Conservation (phyloP, 2,113 vertebrate species). For the Elgaria multicarinata region DNA sequence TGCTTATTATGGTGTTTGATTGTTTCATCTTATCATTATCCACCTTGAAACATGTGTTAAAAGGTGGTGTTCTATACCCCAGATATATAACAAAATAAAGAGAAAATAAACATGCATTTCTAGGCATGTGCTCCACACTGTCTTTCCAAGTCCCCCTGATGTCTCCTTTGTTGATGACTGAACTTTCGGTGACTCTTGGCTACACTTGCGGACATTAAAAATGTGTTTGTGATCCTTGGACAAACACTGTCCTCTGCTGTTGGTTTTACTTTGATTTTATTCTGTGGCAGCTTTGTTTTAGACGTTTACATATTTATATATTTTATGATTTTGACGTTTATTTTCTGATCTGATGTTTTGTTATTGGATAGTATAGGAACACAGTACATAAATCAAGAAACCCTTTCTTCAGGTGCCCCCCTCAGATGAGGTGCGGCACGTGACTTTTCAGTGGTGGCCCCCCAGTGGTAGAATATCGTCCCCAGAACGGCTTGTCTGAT, state of each 20-base stretch:
- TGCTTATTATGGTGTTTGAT: too few relatives aligned
- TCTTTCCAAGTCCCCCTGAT: not conserved
- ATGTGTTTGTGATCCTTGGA: too few relatives aligned
- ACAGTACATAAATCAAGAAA: not conserved
- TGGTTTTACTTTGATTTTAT: not conserved
- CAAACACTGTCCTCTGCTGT: not conserved
- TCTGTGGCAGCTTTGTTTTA: not conserved
- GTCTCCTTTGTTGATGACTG: not conserved
- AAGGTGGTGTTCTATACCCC: not conserved
- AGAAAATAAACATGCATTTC: not conserved
- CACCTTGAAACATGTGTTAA: not conserved
- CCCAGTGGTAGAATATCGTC: too few relatives aligned
- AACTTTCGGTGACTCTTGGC: too few relatives aligned
- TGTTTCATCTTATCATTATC: too few relatives aligned
- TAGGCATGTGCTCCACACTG: not conserved
- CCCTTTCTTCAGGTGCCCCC: too few relatives aligned
- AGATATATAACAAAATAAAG: not conserved
- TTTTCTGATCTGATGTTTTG: not conserved
- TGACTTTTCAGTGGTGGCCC: too few relatives aligned
- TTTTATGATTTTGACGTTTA: not conserved
- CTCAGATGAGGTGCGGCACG: too few relatives aligned
- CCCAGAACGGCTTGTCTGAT: too few relatives aligned
- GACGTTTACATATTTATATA: not conserved
- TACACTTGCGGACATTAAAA: not conserved
- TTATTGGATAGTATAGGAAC: not conserved